phyloP scores from a whole-genome alignment of 2,888 invertebrate species.

The Trimorus sp. region DNA sequence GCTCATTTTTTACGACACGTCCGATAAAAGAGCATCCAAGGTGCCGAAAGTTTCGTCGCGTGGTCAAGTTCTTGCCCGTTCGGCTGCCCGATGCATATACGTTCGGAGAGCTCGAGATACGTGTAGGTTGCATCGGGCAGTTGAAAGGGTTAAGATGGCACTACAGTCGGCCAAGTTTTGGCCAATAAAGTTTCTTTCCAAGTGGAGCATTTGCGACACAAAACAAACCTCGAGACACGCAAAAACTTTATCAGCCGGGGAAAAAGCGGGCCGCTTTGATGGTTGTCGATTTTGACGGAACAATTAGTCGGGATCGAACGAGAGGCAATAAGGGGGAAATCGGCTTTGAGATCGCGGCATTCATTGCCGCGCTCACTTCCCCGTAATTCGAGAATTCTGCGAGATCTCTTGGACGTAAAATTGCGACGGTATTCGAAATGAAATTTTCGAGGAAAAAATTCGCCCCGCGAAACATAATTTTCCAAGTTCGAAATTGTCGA shows the following conservation, averaged over 20 bases:
- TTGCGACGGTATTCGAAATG: background rate
- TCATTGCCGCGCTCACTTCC: no score
- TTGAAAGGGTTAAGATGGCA: constrained; percentile 34
- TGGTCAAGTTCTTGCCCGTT: no score
- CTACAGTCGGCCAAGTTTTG: constrained; percentile 46
- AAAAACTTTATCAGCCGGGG: constrained; percentile 19
- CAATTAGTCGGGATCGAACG: background rate
- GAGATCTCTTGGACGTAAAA: no score
- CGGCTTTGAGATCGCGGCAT: no score
- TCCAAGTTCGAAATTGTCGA: background rate
- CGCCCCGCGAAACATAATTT: constrained; percentile 10
- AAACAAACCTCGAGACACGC: constrained; percentile 26
- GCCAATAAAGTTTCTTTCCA: constrained; percentile 56
- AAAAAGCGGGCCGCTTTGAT: background rate
- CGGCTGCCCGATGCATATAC: no score
- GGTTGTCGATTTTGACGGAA: no score
- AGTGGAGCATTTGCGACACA: constrained; percentile 29
- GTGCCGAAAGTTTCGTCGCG: no score
- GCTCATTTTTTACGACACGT: no score
- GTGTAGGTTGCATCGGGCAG: no score
- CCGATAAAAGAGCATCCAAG: no score
- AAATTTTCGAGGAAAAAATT: background rate
- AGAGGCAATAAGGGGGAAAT: background rate
- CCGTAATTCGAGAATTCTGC: no score
- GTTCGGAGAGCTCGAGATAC: no score